Base-by-base conservation (phyloP, 2,888 invertebrate genomes). In the Tanytarsus gracilentus region DNA sequence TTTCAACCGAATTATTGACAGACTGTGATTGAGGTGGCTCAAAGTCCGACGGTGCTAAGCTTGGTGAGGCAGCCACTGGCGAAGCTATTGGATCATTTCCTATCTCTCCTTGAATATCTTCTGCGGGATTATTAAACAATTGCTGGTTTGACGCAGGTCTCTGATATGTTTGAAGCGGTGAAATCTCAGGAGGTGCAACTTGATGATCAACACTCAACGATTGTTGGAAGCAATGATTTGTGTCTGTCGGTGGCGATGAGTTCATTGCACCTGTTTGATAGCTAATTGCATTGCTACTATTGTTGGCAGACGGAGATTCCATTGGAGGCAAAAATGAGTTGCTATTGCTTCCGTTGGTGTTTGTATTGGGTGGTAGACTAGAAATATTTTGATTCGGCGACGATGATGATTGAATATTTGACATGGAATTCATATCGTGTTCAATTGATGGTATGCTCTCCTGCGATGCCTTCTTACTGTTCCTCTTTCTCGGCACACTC, bases 61-160 rank as follows among this genome's bases (percentile, higher is more conserved):
- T 81, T 21, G 86, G 85, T 40, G 86, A 85, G 55, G 79, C 78
- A 39, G 82, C 79, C 64, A 83, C 82, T 9, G 84, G 84, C 48
- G 85, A 84, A 52, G 79, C 75, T 62, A 81, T 72, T 65, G 81
- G 80, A 66, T 82, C 82, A 25, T 82, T 81, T 62, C 86, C 84
- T 67, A 88, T 86, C 58, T 85, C 86, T 8, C 86, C 86, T 68
- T 85, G 86, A 68, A 88, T 86, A 70, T 87, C 86, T 70, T 87
- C 87, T 40, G 84, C 85, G 71, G 85, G 85, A 21, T 81, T 80
- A 65, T 80, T 80, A 30, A 21, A 55, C 53, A 55, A 39, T 55
- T 55, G 53, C 66, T 75, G 77, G 3, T 75, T 75, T 62, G 64
- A 62, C 9, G 70, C 66, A 62, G 70, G 65, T 68, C 75, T 74